Percentiles rank a stretch among this genome's conserved stretches.
phyloP scores from a whole-genome alignment of 53 echinoderm and acorn worm genomes.

The Crossaster papposus region DNA sequence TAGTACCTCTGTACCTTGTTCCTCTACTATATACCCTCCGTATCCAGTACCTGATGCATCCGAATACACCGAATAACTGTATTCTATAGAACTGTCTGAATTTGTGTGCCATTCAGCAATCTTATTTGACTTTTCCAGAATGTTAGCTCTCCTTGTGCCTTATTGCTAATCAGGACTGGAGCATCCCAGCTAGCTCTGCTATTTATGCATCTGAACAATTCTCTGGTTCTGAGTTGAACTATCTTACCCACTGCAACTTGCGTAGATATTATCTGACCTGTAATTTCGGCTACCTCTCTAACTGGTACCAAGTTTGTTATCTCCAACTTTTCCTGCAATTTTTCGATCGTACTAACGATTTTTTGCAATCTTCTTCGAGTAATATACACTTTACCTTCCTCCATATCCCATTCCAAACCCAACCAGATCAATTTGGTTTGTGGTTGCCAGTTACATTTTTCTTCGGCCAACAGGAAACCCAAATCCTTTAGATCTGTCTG shows the following conservation, averaged over 20 bases:
- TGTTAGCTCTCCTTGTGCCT: neutral
- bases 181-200: conserved; percentile 56
- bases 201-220: conserved; percentile 48
- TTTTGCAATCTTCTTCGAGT: conserved; percentile 11
- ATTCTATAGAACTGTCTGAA: neutral
- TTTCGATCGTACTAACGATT: neutral
- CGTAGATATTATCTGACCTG: conserved; percentile 34
- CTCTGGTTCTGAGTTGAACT: conserved; percentile 40
- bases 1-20: conserved; percentile 15
- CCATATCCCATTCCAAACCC: conserved; percentile 23
- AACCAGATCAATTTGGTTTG: conserved; percentile 4
- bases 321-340: conserved; percentile 7
- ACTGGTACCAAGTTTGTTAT: conserved; percentile 21
- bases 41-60: conserved; percentile 19
- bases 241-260: conserved; percentile 37
- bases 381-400: conserved; percentile 15
- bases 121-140: conserved; percentile 16
- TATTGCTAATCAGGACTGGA: conserved; percentile 11
- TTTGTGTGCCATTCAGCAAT: neutral
- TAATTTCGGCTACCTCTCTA: neutral
- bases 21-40: conserved; percentile 30
- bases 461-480: conserved; percentile 30
- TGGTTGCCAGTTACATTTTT: conserved; percentile 11
- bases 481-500: neutral
- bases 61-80: conserved; percentile 23